These are phyloP conservation scores for Chalcis sispes DNA, from an alignment of 2,888 invertebrate species.

Conservation along the genomic window DNA sequence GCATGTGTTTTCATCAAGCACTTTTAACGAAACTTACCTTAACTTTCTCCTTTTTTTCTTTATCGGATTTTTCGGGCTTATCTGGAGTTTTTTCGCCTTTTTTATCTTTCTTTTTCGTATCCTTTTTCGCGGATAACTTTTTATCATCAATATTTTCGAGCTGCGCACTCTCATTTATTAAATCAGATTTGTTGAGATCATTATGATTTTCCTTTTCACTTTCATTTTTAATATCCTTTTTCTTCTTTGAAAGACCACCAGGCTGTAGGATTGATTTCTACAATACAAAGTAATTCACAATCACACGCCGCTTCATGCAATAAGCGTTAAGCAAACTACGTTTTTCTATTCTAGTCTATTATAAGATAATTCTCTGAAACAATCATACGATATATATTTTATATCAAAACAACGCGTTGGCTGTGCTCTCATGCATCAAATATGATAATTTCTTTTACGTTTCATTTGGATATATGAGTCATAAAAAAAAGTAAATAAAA, in stretches of 20 bases:
- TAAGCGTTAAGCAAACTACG: constrained; percentile 62
- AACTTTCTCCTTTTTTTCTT: constrained; percentile 77
- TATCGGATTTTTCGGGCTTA: constrained; percentile 73
- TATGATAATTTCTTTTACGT: constrained; percentile 12
- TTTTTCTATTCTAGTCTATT: constrained; percentile 17
- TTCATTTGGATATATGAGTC: constrained; percentile 40
- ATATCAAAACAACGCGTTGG: constrained; percentile 30
- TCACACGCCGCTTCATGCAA: constrained; percentile 72
- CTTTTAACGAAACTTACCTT: constrained; percentile 74
- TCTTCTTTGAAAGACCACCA: constrained; percentile 79
- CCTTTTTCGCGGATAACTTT: constrained; percentile 71
- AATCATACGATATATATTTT: constrained; percentile 16
- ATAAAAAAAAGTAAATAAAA: neutral
- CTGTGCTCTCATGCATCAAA: constrained; percentile 52
- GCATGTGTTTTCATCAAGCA: constrained; percentile 1
- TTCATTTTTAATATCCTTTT: constrained; percentile 79
- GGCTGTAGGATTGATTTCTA: constrained; percentile 90
- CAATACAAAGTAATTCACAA: constrained; percentile 71
- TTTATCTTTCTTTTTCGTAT: constrained; percentile 71
- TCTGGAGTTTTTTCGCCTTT: constrained; percentile 72
- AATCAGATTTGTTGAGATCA: constrained; percentile 75
- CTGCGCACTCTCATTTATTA: constrained; percentile 69
- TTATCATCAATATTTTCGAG: constrained; percentile 70
- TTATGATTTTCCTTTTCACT: constrained; percentile 79
- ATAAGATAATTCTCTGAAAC: neutral